phyloP scores from a whole-genome alignment of 2,797 vertebrate species.

The Pseudotriccus pelzelni region DNA sequence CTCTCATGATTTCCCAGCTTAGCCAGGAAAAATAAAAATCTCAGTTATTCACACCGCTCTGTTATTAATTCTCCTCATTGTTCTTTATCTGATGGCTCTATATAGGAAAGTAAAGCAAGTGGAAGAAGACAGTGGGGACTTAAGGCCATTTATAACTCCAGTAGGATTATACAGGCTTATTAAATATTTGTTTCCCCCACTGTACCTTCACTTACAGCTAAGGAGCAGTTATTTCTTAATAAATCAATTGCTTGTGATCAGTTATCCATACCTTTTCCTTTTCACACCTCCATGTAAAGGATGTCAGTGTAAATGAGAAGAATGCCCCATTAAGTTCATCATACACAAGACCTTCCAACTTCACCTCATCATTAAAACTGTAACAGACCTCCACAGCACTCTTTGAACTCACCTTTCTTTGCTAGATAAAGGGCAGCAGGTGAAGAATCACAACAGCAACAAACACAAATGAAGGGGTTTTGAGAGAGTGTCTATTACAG shows the following conservation, averaged over 20 bases:
- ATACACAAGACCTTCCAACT: conserved; percentile 58
- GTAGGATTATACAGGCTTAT: background rate
- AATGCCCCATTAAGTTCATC: conserved; percentile 51
- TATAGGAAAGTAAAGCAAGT: background rate
- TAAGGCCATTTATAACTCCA: background rate
- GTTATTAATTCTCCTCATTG: background rate
- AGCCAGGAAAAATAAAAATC: background rate
- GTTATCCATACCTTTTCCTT: conserved; percentile 20
- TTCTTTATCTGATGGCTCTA: conserved; percentile 4
- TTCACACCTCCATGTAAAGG: conserved; percentile 46
- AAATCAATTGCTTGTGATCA: conserved; percentile 48
- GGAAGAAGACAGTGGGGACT: background rate
- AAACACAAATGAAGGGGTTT: conserved; percentile 40
- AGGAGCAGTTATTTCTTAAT: conserved; percentile 37
- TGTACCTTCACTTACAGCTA: background rate
- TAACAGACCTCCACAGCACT: conserved; percentile 24
- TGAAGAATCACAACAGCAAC: conserved; percentile 64
- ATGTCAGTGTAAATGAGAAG: conserved; percentile 22
- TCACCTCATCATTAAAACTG: conserved; percentile 56
- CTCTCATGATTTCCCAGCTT: background rate
- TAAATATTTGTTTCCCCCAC: conserved; percentile 36
- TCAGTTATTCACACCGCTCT: background rate
- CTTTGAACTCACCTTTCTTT: conserved; percentile 55
- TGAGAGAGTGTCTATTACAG: background rate
- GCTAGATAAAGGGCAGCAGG: conserved; percentile 50